A percentile compares a stretch with the other conserved stretches of the same genome.
phyloP scores from a whole-genome alignment of 2,113 vertebrate genomes.

The Gyps fulvus region DNA sequence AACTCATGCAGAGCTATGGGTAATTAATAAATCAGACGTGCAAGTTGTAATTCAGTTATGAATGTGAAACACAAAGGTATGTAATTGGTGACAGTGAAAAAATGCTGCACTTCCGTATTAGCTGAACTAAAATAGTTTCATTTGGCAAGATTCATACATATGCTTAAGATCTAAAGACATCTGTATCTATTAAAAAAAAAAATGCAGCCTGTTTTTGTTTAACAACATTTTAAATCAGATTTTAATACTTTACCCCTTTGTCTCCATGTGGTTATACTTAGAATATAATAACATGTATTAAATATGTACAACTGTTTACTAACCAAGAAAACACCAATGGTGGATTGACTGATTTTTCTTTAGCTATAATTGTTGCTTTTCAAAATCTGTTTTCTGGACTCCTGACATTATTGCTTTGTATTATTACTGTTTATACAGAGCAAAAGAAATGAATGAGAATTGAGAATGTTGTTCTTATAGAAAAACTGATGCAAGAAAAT shows the following conservation, averaged over 20 bases:
- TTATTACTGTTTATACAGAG: background rate
- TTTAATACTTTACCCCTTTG: conserved; percentile 12
- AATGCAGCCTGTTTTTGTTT: conserved; percentile 4
- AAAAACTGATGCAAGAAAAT: background rate
- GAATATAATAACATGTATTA: background rate
- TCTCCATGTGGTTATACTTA: background rate
- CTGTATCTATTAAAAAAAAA: background rate
- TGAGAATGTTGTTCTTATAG: background rate
- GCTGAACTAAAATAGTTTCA: background rate
- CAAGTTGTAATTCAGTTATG: background rate
- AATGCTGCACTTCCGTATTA: background rate
- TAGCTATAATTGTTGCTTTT: background rate
- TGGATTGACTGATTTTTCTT: background rate
- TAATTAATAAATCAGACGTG: background rate
- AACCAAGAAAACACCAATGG: background rate
- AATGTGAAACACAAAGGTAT: background rate
- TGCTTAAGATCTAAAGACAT: background rate
- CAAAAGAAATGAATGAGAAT: background rate
- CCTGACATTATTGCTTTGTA: background rate
- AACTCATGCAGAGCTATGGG: background rate
- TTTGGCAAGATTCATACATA: background rate
- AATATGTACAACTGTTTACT: background rate
- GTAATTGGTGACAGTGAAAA: background rate
- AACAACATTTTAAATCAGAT: background rate
- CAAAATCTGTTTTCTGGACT: background rate